Conservation (phyloP, 37 sponge, comb jelly and placozoan species). For the Halichondria panicea region DNA sequence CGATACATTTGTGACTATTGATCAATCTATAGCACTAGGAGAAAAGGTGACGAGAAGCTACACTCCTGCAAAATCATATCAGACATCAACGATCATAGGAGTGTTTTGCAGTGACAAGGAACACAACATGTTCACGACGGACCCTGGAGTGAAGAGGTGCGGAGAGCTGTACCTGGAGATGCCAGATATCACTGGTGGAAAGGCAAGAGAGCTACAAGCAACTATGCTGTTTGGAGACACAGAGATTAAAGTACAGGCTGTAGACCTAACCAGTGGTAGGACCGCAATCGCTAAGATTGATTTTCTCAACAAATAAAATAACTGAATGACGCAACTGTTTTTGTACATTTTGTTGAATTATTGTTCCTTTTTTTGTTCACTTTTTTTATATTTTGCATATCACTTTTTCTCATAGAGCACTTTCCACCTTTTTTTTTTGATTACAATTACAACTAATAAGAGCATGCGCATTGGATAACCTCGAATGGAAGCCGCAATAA, state of each 20-base stretch:
- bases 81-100: conserved; percentile 64
- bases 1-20: conserved; percentile 73
- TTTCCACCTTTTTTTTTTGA: too few relatives aligned
- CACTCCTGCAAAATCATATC: conserved; percentile 72
- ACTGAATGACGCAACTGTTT: too few relatives aligned
- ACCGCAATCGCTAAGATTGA: conserved; percentile 55
- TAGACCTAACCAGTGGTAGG: conserved; percentile 55
- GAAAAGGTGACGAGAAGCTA: conserved; percentile 69
- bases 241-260: conserved; percentile 65
- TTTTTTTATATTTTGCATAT: too few relatives aligned
- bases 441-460: too few relatives aligned
- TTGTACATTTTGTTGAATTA: too few relatives aligned
- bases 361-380: too few relatives aligned
- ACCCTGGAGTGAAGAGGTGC: conserved; percentile 63
- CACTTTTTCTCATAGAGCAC: too few relatives aligned
- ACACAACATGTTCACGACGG: conserved; percentile 63
- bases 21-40: conserved; percentile 69
- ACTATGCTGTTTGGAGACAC: conserved; percentile 86
- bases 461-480: too few relatives aligned
- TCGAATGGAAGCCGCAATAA: too few relatives aligned
- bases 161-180: conserved; percentile 80
- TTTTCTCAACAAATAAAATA: conserved; percentile 66
- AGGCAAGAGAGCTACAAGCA: conserved; percentile 59
- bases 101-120: conserved; percentile 69
- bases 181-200: conserved; percentile 45